Conservation (phyloP, 2,113 vertebrate species). For the Ageneiosus marmoratus region DNA sequence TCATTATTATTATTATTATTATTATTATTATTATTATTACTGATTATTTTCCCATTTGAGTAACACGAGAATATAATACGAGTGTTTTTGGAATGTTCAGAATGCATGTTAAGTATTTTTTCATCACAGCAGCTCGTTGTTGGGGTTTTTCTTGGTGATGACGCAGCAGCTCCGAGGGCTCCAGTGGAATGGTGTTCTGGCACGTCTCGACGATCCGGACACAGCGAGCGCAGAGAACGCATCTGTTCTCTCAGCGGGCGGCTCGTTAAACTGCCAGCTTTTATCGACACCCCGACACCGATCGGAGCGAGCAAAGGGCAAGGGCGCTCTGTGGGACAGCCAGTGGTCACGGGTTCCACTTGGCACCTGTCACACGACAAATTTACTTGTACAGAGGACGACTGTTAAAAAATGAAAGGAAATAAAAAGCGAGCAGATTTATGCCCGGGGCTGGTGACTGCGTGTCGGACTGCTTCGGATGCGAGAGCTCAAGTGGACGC, state of each 20-base stretch:
- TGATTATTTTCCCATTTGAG: neutral
- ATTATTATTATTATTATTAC: no score
- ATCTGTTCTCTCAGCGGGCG: conserved; percentile 49
- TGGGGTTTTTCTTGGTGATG: neutral
- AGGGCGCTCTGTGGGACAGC: conserved; percentile 46
- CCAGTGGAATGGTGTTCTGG: conserved; percentile 10
- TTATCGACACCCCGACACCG: conserved; percentile 45
- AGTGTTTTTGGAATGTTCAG: no score
- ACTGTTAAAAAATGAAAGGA: conserved; percentile 44
- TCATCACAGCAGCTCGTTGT: neutral
- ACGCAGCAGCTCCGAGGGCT: conserved; percentile 9
- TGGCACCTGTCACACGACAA: conserved; percentile 72
- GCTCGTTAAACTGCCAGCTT: conserved; percentile 48
- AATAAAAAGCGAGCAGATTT: conserved; percentile 65
- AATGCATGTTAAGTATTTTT: no score
- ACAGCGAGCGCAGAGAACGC: conserved; percentile 10
- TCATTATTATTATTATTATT: no score
- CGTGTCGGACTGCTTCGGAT: neutral
- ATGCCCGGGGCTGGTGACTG: conserved; percentile 33
- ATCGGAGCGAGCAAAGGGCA: conserved; percentile 21
- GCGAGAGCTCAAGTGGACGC: neutral
- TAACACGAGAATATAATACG: neutral
- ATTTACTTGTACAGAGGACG: conserved; percentile 62
- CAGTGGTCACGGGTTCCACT: conserved; percentile 46
- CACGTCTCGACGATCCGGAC: conserved; percentile 2